phyloP scores from a whole-genome alignment of 1,140 invertebrate species.

The Megathymus violae region DNA sequence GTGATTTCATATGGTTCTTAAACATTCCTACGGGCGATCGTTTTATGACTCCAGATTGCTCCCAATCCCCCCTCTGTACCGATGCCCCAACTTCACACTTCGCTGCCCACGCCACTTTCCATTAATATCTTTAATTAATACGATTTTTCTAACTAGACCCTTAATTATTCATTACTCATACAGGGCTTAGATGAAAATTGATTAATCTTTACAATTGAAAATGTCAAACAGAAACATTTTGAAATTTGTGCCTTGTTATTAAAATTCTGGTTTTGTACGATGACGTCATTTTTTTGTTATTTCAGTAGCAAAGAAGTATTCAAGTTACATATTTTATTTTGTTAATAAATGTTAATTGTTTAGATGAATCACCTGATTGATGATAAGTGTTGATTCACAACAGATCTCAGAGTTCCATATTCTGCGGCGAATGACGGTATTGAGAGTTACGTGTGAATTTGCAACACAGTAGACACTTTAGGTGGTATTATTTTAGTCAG shows the following conservation, averaged over 20 bases:
- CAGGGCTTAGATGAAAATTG: conserved; percentile 24
- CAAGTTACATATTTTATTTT: neutral
- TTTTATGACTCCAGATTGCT: neutral
- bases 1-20: no score
- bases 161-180: conserved; percentile 27
- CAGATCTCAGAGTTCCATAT: no score
- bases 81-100: conserved; percentile 5
- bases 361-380: no score
- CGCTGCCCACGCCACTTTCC: conserved; percentile 20
- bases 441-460: no score
- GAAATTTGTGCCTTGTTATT: conserved; percentile 2
- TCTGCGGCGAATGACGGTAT: no score
- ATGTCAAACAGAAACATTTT: conserved; percentile 15
- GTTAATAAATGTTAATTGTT: no score
- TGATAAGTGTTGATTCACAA: no score
- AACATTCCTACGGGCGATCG: no score
- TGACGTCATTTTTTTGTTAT: neutral
- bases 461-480: no score
- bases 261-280: neutral
- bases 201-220: conserved; percentile 20
- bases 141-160: conserved; percentile 31
- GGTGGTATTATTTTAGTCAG: no score
- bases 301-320: neutral
- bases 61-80: neutral
- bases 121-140: conserved; percentile 33